Evolutionary conservation across 2,113 vertebrate species (phyloP).

Genomic region (Garra rufa): DNA sequence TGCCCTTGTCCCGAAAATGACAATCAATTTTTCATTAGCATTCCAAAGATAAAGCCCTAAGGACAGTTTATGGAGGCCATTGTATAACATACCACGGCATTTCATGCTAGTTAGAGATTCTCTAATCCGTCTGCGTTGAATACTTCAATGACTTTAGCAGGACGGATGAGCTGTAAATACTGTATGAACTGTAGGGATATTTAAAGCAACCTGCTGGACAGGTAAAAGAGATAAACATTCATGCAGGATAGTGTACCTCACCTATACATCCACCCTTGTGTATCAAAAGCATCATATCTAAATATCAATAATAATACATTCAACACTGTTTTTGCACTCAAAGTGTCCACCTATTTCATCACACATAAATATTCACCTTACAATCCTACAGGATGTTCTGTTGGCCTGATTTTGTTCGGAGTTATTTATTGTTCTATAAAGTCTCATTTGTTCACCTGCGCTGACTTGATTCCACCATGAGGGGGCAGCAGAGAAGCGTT

Average conservation of each 20-base stretch:
- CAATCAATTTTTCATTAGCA: conserved; percentile 23
- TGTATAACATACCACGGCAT: not conserved
- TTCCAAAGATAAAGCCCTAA: not conserved
- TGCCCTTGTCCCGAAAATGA: conserved; percentile 14
- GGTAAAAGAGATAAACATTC: conserved; percentile 22
- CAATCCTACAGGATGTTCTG: not conserved
- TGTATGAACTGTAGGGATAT: conserved; percentile 29
- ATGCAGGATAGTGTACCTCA: conserved; percentile 6
- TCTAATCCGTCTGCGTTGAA: not conserved
- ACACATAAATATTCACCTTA: not conserved
- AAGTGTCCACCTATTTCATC: conserved; percentile 27
- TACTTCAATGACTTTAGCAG: conserved; percentile 3
- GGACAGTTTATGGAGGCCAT: not conserved
- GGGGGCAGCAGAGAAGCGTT: conserved; percentile 29
- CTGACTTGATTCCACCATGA: conserved; percentile 12
- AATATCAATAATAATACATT: not conserved
- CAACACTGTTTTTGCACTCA: not conserved
- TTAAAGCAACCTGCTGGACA: conserved; percentile 53
- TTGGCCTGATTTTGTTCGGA: not conserved
- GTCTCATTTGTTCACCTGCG: conserved; percentile 23
- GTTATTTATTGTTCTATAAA: not conserved
- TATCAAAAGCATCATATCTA: not conserved
- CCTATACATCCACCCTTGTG: conserved; percentile 7
- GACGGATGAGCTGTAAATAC: conserved; percentile 47
- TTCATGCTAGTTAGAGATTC: not conserved